Base-by-base conservation (phyloP, 2,797 vertebrate species). In the Chanos chanos region DNA sequence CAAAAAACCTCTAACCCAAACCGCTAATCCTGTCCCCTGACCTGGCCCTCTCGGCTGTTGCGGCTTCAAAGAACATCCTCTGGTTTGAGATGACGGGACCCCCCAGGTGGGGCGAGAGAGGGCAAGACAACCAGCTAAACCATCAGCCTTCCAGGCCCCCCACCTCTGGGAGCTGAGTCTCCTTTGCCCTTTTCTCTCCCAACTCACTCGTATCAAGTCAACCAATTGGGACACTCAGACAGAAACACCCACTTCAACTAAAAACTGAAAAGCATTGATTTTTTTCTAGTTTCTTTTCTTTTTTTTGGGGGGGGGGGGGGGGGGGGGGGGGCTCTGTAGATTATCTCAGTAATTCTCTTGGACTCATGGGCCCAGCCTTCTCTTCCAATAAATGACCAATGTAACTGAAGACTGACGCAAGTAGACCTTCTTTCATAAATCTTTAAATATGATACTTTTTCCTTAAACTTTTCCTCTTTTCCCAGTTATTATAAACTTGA, bases 1-100 rank as follows among this genome's bases (percentile, higher is more conserved):
- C 67, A 61, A 69, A 75, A 69, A 64, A 53, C 70, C 48, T 66
- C 50, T 37, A 71, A 63, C 74, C 52, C n/a, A n/a, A 72, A 70
- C 64, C 64, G 69, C 69, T 84, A 80, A 82, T 84, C 77, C 74
- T 75, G 58, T 77, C 73, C n/a, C 51, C 68, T 82, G 71, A 80
- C 50, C 58, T 66, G 62, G 66, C 66, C 61, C 68, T 72, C 73
- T 79, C 71, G 78, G 68, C 73, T 81, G 74, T 81, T 74, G 77
- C 54, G 75, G 67, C 73, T 77, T 82, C 77, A 83, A 80, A 82
- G 71, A 60, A 58, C 65, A 73, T 73, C 75, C 73, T 61, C 64
- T 68, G 61, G 69, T 50, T 61, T 76, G 75, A 82, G 65, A 64
- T 78, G 73, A 74, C 65, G 54, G 75, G 80, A 83, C 78, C 81